These are phyloP conservation scores for Ichneumoninae sp. DNA, from an alignment of 2,888 invertebrate genomes.

Conservation along the genomic window DNA sequence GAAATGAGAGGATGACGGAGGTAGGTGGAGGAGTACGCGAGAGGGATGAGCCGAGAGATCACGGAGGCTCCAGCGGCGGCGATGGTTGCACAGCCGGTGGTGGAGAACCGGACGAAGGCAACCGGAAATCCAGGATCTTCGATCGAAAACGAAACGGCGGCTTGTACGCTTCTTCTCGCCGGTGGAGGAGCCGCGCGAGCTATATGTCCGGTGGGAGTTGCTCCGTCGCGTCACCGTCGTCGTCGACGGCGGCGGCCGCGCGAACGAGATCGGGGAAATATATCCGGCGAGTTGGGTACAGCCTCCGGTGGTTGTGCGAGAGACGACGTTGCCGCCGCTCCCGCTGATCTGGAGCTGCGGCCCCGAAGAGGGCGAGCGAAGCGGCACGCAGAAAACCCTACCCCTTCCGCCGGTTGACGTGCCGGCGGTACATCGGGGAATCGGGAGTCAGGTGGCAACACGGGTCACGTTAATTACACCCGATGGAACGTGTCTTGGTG, in stretches of 20 bases:
- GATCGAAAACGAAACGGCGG: conserved; percentile 56
- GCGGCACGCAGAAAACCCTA: conserved; percentile 45
- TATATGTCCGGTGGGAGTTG: conserved; percentile 71
- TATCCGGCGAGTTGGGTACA: conserved; percentile 79
- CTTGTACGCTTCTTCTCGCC: conserved; percentile 1
- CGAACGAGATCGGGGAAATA: conserved; percentile 75
- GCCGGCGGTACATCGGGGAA: background rate
- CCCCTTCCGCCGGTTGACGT: background rate
- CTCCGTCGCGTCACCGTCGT: conserved; percentile 31
- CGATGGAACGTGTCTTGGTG: background rate
- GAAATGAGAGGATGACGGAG: conserved; percentile 39
- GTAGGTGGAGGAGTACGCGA: conserved; percentile 24
- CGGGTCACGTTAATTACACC: conserved; percentile 5
- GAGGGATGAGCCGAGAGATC: conserved; percentile 36
- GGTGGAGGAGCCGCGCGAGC: conserved; percentile 55
- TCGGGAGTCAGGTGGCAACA: background rate
- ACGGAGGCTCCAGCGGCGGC: conserved; percentile 16
- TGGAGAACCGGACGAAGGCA: conserved; percentile 59
- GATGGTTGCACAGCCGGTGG: conserved; percentile 29
- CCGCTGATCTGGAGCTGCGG: background rate
- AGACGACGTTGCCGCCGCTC: conserved; percentile 43
- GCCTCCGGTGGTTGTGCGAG: conserved; percentile 56
- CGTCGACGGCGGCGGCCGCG: conserved; percentile 41
- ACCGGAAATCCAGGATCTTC: conserved; percentile 70
- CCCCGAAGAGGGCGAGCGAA: conserved; percentile 23